Evolutionary conservation across 1,140 invertebrate genomes (phyloP).

Genomic region (Brachionus paranguensis): DNA sequence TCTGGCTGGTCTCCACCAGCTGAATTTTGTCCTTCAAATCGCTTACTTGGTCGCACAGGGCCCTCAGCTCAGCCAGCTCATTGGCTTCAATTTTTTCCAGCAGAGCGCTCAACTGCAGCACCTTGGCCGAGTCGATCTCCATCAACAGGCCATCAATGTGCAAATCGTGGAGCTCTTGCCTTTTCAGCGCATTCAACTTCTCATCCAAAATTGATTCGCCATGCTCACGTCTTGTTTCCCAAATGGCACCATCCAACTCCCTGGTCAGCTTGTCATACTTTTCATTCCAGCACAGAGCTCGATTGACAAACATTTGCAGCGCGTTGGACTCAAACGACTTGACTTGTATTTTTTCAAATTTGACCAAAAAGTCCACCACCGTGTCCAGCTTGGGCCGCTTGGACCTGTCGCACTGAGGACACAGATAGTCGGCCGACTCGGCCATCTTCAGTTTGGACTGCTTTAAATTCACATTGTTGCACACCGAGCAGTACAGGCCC

Average conservation of each 20-base stretch:
- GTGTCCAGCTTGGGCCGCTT: conserved; percentile 2
- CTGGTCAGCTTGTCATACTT: neutral
- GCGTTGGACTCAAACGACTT: conserved; percentile 12
- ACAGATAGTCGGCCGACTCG: neutral
- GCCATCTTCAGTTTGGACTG: conserved; percentile 10
- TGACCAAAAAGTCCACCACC: neutral
- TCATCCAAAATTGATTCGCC: neutral
- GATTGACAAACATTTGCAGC: neutral
- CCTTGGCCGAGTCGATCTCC: neutral
- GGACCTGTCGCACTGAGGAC: neutral
- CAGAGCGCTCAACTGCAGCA: neutral
- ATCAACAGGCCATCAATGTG: neutral
- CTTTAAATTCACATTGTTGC: conserved; percentile 12
- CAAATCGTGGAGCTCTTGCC: neutral
- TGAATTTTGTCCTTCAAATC: neutral
- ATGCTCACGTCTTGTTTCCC: neutral
- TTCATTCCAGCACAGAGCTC: neutral
- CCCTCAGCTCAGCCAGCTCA: neutral
- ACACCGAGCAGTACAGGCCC: neutral
- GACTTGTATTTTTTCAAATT: conserved; percentile 12
- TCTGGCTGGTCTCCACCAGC: neutral
- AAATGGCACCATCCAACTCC: neutral
- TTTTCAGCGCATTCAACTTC: neutral
- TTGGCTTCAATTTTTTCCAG: neutral
- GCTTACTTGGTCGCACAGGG: neutral